Percentiles rank a stretch among this genome's conserved stretches.
Conservation (phyloP, 2,888 invertebrate species). For the Troglohyphantes excavatus region DNA sequence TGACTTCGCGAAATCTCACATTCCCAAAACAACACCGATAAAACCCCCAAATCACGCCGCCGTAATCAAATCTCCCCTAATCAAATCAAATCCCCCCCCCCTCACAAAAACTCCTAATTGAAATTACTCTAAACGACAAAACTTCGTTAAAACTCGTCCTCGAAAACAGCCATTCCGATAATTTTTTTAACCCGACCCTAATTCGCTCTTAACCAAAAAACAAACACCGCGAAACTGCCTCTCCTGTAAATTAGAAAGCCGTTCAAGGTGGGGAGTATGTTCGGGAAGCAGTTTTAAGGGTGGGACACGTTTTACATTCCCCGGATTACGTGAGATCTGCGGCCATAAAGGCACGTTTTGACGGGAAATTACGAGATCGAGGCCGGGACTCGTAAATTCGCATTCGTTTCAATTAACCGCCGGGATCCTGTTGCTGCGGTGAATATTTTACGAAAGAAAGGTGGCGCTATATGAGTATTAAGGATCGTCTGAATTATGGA, state of each 20-base stretch:
- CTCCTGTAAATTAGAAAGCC: slow-evolving; percentile 17
- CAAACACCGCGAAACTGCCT: background rate
- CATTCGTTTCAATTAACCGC: slow-evolving; percentile 76
- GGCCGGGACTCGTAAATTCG: slow-evolving; percentile 55
- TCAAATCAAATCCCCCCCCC: slow-evolving; percentile 14
- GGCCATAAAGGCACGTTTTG: slow-evolving; percentile 64
- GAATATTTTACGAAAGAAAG: slow-evolving; percentile 73
- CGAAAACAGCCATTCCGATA: slow-evolving; percentile 35
- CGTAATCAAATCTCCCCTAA: slow-evolving; percentile 6
- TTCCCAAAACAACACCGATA: background rate
- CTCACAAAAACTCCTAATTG: slow-evolving; percentile 59
- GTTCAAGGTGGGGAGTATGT: background rate
- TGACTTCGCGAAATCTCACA: background rate
- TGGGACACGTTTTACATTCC: slow-evolving; percentile 67
- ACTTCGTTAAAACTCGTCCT: slow-evolving; percentile 45
- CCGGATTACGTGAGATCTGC: slow-evolving; percentile 51
- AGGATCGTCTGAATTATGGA: slow-evolving; percentile 61
- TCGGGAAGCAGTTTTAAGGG: slow-evolving; percentile 32
- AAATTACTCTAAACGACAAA: slow-evolving; percentile 52
- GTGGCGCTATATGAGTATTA: slow-evolving; percentile 6
- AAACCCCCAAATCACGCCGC: slow-evolving; percentile 9
- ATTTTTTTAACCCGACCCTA: slow-evolving; percentile 57
- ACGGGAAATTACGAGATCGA: slow-evolving; percentile 55
- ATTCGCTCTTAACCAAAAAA: slow-evolving; percentile 4
- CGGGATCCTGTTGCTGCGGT: slow-evolving; percentile 44